Evolutionary conservation across 2,888 invertebrate species (phyloP), one percentile per base, ranked within the genome.

Genomic region (Phyllotreta cruciferae): DNA sequence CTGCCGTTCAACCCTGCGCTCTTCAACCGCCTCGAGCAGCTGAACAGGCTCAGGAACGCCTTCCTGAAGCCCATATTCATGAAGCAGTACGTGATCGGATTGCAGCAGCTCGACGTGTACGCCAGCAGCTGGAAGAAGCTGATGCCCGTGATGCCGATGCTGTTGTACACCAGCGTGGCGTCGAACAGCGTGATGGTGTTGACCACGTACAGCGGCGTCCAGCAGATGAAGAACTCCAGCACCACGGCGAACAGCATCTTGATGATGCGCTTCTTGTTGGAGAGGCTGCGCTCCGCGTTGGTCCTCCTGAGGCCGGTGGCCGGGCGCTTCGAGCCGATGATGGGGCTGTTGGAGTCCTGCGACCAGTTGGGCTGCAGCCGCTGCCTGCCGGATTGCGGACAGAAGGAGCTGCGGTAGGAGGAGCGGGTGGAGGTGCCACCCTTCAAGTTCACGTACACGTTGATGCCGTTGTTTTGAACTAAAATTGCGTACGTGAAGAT

Each of bases 51-150:
- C 14, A 86, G 77, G 74, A 89, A 87, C 6, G 86, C 85, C 68
- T 86, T 85, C n/a, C 88, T 79, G 76, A 88, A 88, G 63, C 86
- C 86, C 60, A 83, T 82, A 79, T 88, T 88, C 87, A 89, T 86
- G 77, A 89, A 88, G 76, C 88, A 88, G 77, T 88, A 88, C 1
- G 89, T 89, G 70, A 89, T 87, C 3, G 89, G 89, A 75, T 89
- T 89, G 73, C 86, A 87, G 75, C 88, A 88, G 52, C 86, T 84
- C 6, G 87, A 87, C 2, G 84, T 80, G 74, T 87, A 88, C 3
- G 87, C 85, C 53, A 88, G 74, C 9, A 88, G 79, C 68, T 87
- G 86, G 53, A 87, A 81, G 63, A 85, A 80, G 45, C 84, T 83
- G 63, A 87, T 83, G 2, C 82, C 84, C 4, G 81, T 80, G 60